Conservation (phyloP, 1,140 invertebrate genomes). For the Meloidogyne floridensis region DNA sequence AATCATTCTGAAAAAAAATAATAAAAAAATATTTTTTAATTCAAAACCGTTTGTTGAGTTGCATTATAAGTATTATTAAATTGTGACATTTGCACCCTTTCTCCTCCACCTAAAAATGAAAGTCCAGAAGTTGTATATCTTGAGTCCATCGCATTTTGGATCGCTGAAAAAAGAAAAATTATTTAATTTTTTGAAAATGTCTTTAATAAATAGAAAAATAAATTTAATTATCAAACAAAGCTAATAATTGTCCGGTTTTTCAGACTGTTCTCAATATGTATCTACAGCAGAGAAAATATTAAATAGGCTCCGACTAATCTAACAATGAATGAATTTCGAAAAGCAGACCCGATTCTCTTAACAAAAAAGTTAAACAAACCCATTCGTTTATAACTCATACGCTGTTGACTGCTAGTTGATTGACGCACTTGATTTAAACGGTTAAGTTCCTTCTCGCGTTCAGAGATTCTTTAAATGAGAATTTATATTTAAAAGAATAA, state of each 20-base stretch:
- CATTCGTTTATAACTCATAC: not conserved
- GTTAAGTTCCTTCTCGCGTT: not conserved
- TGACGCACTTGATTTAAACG: not conserved
- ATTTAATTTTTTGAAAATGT: no score
- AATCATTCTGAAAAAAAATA: not conserved
- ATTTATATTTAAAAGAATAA: not conserved
- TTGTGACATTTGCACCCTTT: not conserved
- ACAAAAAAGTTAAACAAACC: not conserved
- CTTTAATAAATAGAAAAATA: no score
- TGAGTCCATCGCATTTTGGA: not conserved
- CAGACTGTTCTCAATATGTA: no score
- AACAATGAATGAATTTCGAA: no score
- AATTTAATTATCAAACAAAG: no score
- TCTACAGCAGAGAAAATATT: no score
- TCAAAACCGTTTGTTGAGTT: not conserved
- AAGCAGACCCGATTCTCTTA: not conserved
- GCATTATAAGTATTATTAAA: not conserved
- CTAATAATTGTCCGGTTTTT: no score
- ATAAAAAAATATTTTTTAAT: not conserved
- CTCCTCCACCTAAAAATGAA: not conserved
- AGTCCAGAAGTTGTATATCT: not conserved
- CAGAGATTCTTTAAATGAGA: not conserved
- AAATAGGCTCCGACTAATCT: no score
- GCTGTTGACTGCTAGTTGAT: not conserved
- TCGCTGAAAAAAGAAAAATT: not conserved